phyloP scores from a whole-genome alignment of 2,888 invertebrate species.

The Teinopalpus imperialis region DNA sequence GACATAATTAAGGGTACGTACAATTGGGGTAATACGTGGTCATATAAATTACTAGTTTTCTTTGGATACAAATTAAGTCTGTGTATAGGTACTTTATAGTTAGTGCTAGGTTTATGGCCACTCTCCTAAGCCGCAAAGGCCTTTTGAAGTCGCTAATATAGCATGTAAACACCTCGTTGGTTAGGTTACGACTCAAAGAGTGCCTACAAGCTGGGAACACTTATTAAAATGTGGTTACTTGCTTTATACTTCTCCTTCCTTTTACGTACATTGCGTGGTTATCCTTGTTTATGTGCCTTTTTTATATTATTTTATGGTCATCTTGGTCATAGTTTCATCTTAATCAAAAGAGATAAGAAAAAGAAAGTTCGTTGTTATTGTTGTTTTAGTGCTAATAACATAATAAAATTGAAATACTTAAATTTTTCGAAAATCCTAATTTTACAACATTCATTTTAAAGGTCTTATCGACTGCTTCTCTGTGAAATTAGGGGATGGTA shows the following conservation, averaged over 20 bases:
- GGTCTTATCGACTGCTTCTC: no score
- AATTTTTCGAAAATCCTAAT: no score
- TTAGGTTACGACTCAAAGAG: background rate
- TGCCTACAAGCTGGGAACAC: conserved; percentile 1
- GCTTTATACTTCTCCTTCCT: conserved; percentile 7
- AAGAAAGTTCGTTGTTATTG: no score
- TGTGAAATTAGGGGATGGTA: no score
- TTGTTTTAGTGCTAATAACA: no score
- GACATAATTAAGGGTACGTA: conserved; percentile 43
- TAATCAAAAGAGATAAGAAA: no score
- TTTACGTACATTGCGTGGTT: background rate
- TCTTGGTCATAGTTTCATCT: no score
- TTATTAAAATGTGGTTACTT: conserved; percentile 3
- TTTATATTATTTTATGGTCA: conserved; percentile 1
- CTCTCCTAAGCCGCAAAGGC: conserved; percentile 11
- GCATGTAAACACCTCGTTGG: conserved; percentile 13
- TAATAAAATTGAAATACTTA: no score
- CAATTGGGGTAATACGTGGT: conserved; percentile 70
- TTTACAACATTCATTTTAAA: no score
- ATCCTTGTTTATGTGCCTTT: background rate
- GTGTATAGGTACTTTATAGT: conserved; percentile 64
- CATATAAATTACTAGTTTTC: conserved; percentile 74
- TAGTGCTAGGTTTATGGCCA: conserved; percentile 47
- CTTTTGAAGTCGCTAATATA: conserved; percentile 15
- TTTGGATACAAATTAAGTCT: conserved; percentile 66